phyloP scores from a whole-genome alignment of 1,140 invertebrate genomes.

The Aphelinus atriplicis region DNA sequence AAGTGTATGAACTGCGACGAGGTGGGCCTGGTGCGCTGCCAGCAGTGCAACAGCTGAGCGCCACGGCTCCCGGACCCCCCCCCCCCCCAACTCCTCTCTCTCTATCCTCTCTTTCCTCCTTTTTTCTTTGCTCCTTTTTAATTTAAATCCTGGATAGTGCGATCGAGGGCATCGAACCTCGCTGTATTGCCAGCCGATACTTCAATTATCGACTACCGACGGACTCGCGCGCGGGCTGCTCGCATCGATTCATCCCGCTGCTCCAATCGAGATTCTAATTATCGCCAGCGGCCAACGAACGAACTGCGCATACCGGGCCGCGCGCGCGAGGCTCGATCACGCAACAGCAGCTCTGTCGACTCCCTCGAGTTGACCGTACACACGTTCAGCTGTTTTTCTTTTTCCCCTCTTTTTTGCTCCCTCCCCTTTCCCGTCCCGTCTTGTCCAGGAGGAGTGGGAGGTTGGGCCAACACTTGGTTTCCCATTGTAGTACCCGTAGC shows the following conservation, averaged over 20 bases:
- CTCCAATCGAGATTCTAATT: conserved; percentile 6
- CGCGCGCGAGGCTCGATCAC: too few relatives aligned
- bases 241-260: background rate
- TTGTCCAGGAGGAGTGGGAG: too few relatives aligned
- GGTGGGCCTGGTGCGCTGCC: conserved; percentile 89
- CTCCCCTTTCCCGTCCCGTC: too few relatives aligned
- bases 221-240: too few relatives aligned
- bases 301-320: too few relatives aligned
- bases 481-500: too few relatives aligned
- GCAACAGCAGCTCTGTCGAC: too few relatives aligned
- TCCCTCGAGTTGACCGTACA: too few relatives aligned
- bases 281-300: background rate
- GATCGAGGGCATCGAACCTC: conserved; percentile 1
- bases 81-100: background rate
- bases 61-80: background rate
- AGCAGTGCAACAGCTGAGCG: conserved; percentile 70
- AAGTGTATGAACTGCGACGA: conserved; percentile 97
- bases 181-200: conserved; percentile 7
- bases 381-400: too few relatives aligned
- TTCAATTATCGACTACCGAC: conserved; percentile 19
- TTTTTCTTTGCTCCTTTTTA: background rate
- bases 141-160: conserved; percentile 9
- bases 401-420: too few relatives aligned
- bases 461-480: too few relatives aligned
- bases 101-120: background rate